Base-by-base conservation (phyloP, 1,140 invertebrate genomes). In the Pogonognathellus flavescens region DNA sequence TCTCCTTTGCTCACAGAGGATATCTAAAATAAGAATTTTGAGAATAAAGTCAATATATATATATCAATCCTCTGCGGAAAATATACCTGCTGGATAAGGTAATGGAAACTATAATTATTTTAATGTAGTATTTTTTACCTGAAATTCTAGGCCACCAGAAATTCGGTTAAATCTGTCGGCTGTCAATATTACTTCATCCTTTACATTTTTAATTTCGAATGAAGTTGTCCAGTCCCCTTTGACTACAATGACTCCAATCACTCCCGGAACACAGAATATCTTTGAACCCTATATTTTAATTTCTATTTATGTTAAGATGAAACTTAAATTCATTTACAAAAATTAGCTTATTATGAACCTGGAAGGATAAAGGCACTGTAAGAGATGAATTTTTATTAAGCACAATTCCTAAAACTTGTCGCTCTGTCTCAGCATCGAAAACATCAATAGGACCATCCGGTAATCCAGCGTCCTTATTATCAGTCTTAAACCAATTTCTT, bases 221-320 rank as follows among this genome's bases (percentile, higher is more conserved):
- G 41, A 72, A 50, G 60, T 76, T 1, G 85, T 86, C 85, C 85
- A 86, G 66, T 86, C 85, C 20, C 70, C 85, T 62, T 83, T 86
- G 6, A 86, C 59, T 8, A 52, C 9, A 25, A 86, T 83, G 9
- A 80, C 16, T 49, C 85, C 85, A 57, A 83, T 41, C 49, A 86
- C 8, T 13, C 85, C 85, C 18, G 49, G 10, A 11, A 86, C 11
- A 86, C 85, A 57, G 53, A 80, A 86, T 31, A 83, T 25, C 31
- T 76, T 55, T 6, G 57, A 62, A 53, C 85, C 80, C 80, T 85
- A 22, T n/a, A 57, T 57, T 57, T n/a, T 3, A 57, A n/a, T n/a
- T n/a, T n/a, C n/a, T n/a, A n/a, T n/a, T n/a, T n/a, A n/a, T n/a
- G n/a, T n/a, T n/a, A n/a, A n/a, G n/a, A n/a, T n/a, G n/a, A n/a